A percentile compares a stretch with the other conserved stretches of the same genome.
phyloP scores from a whole-genome alignment of 92 coral and sea anemone species.

The Zoanthus gigantus region DNA sequence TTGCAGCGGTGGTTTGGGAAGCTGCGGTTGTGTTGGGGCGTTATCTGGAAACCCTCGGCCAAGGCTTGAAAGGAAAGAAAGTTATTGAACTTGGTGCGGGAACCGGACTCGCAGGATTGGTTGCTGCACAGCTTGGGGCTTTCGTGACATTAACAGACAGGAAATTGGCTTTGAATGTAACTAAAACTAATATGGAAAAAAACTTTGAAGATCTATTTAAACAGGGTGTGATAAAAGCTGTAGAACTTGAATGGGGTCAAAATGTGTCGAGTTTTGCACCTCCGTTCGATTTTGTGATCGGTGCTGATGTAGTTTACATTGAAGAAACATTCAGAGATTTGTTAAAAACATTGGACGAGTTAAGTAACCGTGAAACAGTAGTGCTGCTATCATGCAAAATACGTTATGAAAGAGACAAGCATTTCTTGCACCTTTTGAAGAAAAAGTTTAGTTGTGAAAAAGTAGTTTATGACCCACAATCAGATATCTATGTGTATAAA shows the following conservation, averaged over 20 bases:
- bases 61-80: slow-evolving; percentile 64
- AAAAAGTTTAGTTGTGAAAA: slow-evolving; percentile 63
- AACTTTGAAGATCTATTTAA: slow-evolving; percentile 62
- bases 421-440: slow-evolving; percentile 76
- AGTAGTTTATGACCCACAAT: slow-evolving; percentile 71
- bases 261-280: slow-evolving; percentile 67
- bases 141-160: slow-evolving; percentile 86
- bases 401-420: slow-evolving; percentile 90
- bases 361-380: slow-evolving; percentile 71
- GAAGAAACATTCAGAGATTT: slow-evolving; percentile 87
- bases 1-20: slow-evolving; percentile 99
- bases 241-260: slow-evolving; percentile 96
- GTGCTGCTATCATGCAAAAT: slow-evolving; percentile 89
- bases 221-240: slow-evolving; percentile 35
- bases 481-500: slow-evolving; percentile 75
- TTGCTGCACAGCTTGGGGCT: slow-evolving; percentile 90
- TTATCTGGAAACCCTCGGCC: slow-evolving; percentile 76
- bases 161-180: slow-evolving; percentile 77
- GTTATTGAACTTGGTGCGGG: slow-evolving; percentile 98
- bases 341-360: slow-evolving; percentile 77
- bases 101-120: slow-evolving; percentile 93
- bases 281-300: slow-evolving; percentile 85
- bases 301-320: slow-evolving; percentile 96
- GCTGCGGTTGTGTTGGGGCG: slow-evolving; percentile 91
- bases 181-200: slow-evolving; percentile 77